These are phyloP conservation scores for Parasteatoda lunata DNA, from an alignment of 2,888 invertebrate species.

Conservation along the genomic window DNA sequence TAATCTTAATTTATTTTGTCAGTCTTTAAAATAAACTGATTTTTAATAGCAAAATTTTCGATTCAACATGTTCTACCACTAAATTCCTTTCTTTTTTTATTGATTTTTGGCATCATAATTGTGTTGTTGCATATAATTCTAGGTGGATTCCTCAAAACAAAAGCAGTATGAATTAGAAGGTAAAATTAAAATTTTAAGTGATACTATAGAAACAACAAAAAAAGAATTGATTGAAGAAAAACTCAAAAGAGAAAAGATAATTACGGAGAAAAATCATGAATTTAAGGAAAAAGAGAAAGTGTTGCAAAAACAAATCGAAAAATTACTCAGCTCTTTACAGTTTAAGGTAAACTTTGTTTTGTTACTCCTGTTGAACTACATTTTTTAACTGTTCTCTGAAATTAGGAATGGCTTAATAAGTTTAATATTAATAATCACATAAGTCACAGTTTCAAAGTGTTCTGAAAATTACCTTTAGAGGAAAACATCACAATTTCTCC, in stretches of 20 bases:
- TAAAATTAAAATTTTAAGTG: constrained; percentile 41
- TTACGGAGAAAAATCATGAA: constrained; percentile 25
- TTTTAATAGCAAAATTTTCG: neutral
- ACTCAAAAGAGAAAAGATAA: constrained; percentile 25
- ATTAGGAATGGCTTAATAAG: too few relatives aligned
- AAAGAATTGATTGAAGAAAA: constrained; percentile 52
- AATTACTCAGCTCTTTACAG: constrained; percentile 43
- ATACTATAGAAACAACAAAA: constrained; percentile 17
- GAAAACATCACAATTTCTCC: too few relatives aligned
- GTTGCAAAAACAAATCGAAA: constrained; percentile 51
- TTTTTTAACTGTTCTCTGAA: too few relatives aligned
- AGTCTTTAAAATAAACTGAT: neutral
- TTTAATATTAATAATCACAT: too few relatives aligned
- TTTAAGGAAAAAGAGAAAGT: constrained; percentile 29
- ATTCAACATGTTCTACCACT: neutral
- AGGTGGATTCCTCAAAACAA: constrained; percentile 27
- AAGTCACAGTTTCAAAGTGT: too few relatives aligned
- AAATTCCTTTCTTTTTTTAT: neutral
- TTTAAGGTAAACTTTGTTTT: constrained; percentile 30
- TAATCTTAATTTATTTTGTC: neutral
- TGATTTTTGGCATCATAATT: neutral
- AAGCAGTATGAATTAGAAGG: constrained; percentile 61
- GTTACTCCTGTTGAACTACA: too few relatives aligned
- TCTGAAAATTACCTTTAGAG: too few relatives aligned
- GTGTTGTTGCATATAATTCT: neutral